Percentiles rank a stretch among this genome's conserved stretches.
phyloP scores from a whole-genome alignment of 2,797 vertebrate species.

The Lepidocolaptes lacrymiger region DNA sequence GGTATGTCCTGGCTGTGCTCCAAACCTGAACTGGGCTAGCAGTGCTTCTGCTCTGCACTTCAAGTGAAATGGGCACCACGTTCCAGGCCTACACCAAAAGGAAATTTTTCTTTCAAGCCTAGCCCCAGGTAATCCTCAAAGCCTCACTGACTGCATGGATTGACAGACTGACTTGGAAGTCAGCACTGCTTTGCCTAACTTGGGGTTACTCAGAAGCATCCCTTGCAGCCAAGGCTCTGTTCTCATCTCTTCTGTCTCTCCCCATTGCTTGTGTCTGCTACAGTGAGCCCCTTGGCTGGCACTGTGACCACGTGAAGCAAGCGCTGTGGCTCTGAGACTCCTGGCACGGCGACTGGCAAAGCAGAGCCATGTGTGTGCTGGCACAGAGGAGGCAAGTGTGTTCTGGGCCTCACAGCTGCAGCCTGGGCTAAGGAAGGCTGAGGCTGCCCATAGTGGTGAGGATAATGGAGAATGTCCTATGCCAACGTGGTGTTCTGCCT shows the following conservation, averaged over 20 bases:
- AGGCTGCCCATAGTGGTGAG: neutral
- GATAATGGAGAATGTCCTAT: neutral
- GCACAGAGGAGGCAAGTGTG: rapidly evolving
- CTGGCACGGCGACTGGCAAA: rapidly evolving
- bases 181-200: rapidly evolving
- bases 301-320: rapidly evolving
- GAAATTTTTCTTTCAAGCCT: neutral
- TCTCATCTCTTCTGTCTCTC: neutral
- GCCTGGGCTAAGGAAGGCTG: neutral
- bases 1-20: neutral
- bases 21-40: rapidly evolving
- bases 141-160: neutral
- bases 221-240: rapidly evolving
- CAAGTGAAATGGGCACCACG: rapidly evolving
- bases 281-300: neutral
- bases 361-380: neutral
- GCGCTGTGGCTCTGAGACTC: neutral
- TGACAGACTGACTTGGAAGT: neutral
- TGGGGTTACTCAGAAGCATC: neutral
- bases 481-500: neutral
- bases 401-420: neutral
- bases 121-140: neutral
- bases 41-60: neutral
- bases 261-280: neutral
- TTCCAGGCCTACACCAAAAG: neutral